Percentiles rank a stretch among this genome's conserved stretches.
phyloP scores from a whole-genome alignment of 2,797 vertebrate species.

The Protosalanx chinensis region DNA sequence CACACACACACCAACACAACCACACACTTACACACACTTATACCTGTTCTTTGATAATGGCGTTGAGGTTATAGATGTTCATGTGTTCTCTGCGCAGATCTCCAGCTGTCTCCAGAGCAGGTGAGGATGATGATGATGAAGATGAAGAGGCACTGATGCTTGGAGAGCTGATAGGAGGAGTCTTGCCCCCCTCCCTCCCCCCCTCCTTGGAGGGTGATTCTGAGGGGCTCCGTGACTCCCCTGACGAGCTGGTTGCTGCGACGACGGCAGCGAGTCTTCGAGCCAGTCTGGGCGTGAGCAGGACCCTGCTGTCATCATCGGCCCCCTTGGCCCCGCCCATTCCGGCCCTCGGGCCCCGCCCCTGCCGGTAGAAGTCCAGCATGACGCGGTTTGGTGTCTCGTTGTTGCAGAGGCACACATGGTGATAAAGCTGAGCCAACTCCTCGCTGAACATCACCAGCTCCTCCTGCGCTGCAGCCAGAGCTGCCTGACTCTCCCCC shows the following conservation, averaged over 20 bases:
- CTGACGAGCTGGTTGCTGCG: constrained; percentile 41
- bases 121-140: constrained; percentile 81
- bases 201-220: constrained; percentile 77
- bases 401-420: constrained; percentile 95
- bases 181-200: constrained; percentile 71
- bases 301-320: constrained; percentile 71
- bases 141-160: constrained; percentile 77
- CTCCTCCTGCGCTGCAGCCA: constrained; percentile 90
- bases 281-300: constrained; percentile 73
- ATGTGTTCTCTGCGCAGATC: constrained; percentile 92
- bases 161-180: constrained; percentile 61
- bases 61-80: constrained; percentile 96
- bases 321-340: constrained; percentile 32
- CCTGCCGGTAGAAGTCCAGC: constrained; percentile 96
- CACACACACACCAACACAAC: constrained; percentile 5
- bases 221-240: constrained; percentile 77
- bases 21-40: not conserved
- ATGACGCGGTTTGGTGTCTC: constrained; percentile 95
- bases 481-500: constrained; percentile 81
- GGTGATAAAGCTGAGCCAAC: constrained; percentile 94
- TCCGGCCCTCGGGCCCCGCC: constrained; percentile 76
- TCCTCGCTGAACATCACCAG: constrained; percentile 93
- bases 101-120: constrained; percentile 77
- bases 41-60: constrained; percentile 93
- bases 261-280: constrained; percentile 66